phyloP scores from a whole-genome alignment of 2,888 invertebrate species.

The Nomada fabriciana region DNA sequence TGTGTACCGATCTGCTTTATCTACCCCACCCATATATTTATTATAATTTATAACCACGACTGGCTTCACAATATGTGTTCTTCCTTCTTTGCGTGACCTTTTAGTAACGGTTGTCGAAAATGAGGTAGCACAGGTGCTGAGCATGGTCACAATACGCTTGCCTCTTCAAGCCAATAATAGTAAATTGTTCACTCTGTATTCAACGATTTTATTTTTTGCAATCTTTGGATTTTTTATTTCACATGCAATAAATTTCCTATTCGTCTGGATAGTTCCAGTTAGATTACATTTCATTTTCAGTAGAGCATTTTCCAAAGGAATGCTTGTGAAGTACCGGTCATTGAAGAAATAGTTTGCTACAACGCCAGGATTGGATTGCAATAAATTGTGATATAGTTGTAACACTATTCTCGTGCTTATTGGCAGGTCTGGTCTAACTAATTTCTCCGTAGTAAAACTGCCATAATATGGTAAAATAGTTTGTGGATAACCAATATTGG shows the following conservation, averaged over 20 bases:
- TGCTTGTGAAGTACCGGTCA: constrained; percentile 45
- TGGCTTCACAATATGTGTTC: too few species aligned
- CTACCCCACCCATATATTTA: too few species aligned
- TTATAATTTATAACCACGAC: too few species aligned
- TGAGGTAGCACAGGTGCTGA: constrained; percentile 36
- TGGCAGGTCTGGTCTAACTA: constrained; percentile 42
- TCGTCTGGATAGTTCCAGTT: constrained; percentile 63
- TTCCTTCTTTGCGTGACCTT: constrained; percentile 43
- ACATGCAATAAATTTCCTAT: constrained; percentile 63
- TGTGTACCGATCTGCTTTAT: too few species aligned
- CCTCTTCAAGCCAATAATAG: constrained; percentile 55
- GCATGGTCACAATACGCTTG: constrained; percentile 52
- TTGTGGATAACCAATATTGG: constrained; percentile 15
- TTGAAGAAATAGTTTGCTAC: constrained; percentile 47
- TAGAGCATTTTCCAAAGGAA: constrained; percentile 62
- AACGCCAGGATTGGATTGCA: constrained; percentile 36
- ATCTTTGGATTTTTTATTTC: constrained; percentile 64
- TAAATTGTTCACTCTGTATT: constrained; percentile 29
- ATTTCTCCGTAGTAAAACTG: constrained; percentile 39
- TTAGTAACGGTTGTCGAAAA: neutral
- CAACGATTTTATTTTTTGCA: constrained; percentile 51
- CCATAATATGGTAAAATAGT: constrained; percentile 50
- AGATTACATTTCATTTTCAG: constrained; percentile 57
- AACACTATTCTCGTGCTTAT: constrained; percentile 14
- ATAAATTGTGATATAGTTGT: constrained; percentile 46